Base-by-base conservation (phyloP, 2,888 invertebrate species). In the Caradrina clavipalpis region DNA sequence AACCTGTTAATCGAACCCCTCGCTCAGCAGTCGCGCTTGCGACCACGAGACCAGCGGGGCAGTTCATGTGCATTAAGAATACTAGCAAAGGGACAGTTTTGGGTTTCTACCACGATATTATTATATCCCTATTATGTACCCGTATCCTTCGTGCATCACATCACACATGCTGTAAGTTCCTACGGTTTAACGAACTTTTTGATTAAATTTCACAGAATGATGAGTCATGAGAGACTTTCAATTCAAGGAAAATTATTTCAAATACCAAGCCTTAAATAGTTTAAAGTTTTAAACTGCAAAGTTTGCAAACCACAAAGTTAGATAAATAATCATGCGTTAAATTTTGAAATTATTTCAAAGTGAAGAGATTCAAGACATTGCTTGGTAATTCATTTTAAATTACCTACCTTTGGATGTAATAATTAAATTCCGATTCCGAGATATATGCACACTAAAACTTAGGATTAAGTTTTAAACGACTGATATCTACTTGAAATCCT, bases 201-300 rank as follows among this genome's bases (percentile, higher is more conserved):
- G 55, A 77, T 78, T 65, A 65, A 69, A 62, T 62, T 69, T 61
- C 35, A 53, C 49, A 35, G 13, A 1, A 71, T 49, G 42, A 35
- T 53, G 51, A 49, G 26, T 15, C n/a, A 19, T 19, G 45, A n/a
- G 45, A 63, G 49, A 57, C 17, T 78, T 58, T 35, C 53, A 45
- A 17, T 45, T 17, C 39, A 45, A 50, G 39, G 53, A 45, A 62
- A 61, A 55, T 55, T 54, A 70, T 59, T 68, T 19, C 17, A 22
- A 5, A 21, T 61, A 53, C 31, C 7, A 2, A 51, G 26, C 51
- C 10, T n/a, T 35, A 59, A 45, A 54, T 61, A 45, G 53, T 66
- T 69, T 45, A 66, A 70, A 54, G 35, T 58, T 66, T 69, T 45
- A 66, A 70, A 54, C 45, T 58, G 50, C 2, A 39, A 50, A 60